These are phyloP conservation scores for Nesometra sesokonis DNA, from an alignment of 35 echinoderm and acorn worm species.

Conservation along the genomic window DNA sequence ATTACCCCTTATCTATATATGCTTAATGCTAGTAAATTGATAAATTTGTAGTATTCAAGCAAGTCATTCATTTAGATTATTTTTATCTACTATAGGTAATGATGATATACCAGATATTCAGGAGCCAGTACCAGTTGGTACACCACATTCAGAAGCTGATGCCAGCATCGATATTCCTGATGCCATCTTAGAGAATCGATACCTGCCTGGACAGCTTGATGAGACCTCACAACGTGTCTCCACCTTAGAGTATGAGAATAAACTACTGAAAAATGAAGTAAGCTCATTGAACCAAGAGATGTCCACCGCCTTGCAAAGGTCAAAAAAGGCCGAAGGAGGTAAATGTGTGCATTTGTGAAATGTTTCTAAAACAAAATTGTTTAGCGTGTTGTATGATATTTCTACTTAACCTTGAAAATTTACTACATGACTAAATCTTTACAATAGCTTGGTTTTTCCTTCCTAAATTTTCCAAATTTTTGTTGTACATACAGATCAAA, in stretches of 20 bases:
- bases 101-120: background rate
- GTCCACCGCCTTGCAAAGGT: constrained; percentile 61
- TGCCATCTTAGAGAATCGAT: background rate
- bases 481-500: no score
- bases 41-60: no score
- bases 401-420: no score
- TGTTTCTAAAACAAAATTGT: no score
- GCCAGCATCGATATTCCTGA: background rate
- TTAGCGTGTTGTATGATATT: no score
- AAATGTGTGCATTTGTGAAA: no score
- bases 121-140: background rate
- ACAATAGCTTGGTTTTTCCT: no score
- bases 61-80: no score
- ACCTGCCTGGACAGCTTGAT: background rate
- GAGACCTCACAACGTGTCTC: constrained; percentile 65
- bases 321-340: constrained; percentile 78
- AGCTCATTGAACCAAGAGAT: constrained; percentile 92
- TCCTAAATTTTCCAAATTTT: no score
- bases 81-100: background rate
- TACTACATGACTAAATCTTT: no score
- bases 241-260: constrained; percentile 86
- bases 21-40: no score
- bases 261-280: constrained; percentile 88
- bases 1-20: no score
- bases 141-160: background rate